A percentile compares a stretch with the other conserved stretches of the same genome.
These are phyloP conservation scores for Albula glossodonta DNA, from an alignment of 2,113 vertebrate species.

Conservation along the genomic window DNA sequence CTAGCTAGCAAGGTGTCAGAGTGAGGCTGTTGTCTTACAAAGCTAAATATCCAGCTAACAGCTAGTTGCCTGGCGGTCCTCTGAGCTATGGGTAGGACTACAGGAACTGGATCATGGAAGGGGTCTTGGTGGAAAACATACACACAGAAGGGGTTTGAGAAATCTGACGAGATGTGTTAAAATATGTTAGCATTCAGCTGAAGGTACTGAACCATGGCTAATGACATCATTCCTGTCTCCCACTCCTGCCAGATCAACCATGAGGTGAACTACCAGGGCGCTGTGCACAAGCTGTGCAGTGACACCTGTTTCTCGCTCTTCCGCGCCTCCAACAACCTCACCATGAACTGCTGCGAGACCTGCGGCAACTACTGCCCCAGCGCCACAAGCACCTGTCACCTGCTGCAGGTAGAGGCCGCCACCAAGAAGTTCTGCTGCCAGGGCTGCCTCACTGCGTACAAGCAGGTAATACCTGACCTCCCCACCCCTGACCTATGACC, in stretches of 20 bases:
- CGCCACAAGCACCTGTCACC: conserved; percentile 81
- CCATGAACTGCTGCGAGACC: conserved; percentile 96
- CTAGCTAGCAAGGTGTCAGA: no score
- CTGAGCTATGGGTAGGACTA: no score
- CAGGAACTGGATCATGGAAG: no score
- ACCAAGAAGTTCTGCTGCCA: conserved; percentile 92
- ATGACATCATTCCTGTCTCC: no score
- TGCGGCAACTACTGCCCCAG: conserved; percentile 92
- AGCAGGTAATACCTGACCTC: conserved; percentile 74
- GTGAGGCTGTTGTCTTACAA: no score
- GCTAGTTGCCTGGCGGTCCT: no score
- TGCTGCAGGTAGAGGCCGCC: conserved; percentile 83
- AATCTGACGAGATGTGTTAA: no score
- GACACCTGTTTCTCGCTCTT: conserved; percentile 90
- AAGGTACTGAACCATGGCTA: neutral
- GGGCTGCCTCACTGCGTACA: conserved; percentile 81
- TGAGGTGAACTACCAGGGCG: conserved; percentile 92
- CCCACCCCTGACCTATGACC: neutral
- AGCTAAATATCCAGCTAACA: no score
- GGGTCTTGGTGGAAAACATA: no score
- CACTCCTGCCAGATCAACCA: conserved; percentile 78
- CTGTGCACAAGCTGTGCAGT: conserved; percentile 91
- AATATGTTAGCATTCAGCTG: neutral
- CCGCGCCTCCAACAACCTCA: conserved; percentile 88
- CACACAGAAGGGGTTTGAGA: no score